Base-by-base conservation (phyloP, 1,140 invertebrate species). In the Papilio machaon region DNA sequence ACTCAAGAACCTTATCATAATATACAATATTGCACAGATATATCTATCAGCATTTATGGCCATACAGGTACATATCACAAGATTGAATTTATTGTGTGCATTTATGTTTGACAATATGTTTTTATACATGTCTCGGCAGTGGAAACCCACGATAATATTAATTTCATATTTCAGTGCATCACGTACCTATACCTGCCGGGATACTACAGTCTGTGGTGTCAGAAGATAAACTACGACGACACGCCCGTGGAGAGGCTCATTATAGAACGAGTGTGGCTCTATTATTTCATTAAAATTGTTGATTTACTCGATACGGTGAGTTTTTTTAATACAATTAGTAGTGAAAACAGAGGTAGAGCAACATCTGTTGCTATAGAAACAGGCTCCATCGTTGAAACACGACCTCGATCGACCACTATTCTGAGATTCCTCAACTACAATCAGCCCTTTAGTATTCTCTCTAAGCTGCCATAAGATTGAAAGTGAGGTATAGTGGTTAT, bases 21-120 rank as follows among this genome's bases (percentile, higher is more conserved):
- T 96, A 54, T 99, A 98, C 90, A 98, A 99, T 89, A 90, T 96
- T 30, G 86, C 96, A 38, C 97, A 98, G 93, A 97, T 98, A 47
- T 79, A 96, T 78, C 93, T 97, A 67, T 97, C 96, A 79, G 84
- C 85, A 17, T 96, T 95, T 86, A 87, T 97, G 80, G 93, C 97
- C 49, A 95, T 95, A 83, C 94, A 95, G 92, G 97, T 97, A 95
- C 95, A 90, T 90, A 43, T 76, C 49, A 47, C 15, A 77, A 74
- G 47, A 46, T 81, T 19, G 23, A 30, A 30, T 30, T 30, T 30
- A 30, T 30, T 30, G 23, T 30, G 23, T 30, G 23, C 0, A 30
- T 30, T 30, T 30, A 30, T 30, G 23, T 30, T 30, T 30, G 23
- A 30, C 23, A 30, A 30, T 30, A 30, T 30, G 23, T 67, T 67